These are phyloP conservation scores for Aramus guarauna DNA, from an alignment of 2,113 vertebrate species.

Conservation along the genomic window DNA sequence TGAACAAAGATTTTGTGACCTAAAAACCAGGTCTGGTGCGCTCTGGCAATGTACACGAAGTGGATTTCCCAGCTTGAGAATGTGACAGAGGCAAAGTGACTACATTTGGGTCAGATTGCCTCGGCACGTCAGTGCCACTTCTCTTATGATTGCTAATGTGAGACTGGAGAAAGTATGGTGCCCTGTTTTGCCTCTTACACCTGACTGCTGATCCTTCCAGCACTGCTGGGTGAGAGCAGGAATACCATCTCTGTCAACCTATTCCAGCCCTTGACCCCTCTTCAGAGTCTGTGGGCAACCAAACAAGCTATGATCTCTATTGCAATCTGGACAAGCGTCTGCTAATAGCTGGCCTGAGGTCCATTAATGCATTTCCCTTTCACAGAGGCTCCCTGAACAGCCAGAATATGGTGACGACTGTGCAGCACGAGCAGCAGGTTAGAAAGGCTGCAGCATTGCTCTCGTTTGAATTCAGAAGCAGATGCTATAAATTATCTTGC, in stretches of 20 bases:
- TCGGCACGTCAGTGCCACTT: neutral
- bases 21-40: neutral
- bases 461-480: conserved; percentile 46
- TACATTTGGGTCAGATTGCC: neutral
- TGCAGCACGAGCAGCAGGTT: conserved; percentile 18
- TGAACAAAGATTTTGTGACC: neutral
- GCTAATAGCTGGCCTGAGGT: neutral
- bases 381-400: neutral
- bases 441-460: conserved; percentile 30
- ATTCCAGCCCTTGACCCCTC: neutral
- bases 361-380: neutral
- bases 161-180: neutral
- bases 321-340: neutral
- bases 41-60: neutral
- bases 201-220: neutral
- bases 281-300: neutral
- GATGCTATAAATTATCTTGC: conserved; percentile 57
- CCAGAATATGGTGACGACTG: neutral
- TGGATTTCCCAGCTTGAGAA: neutral
- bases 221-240: neutral
- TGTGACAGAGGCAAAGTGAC: neutral
- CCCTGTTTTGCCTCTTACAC: neutral
- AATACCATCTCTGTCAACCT: neutral
- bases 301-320: neutral
- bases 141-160: neutral